Evolutionary conservation across 2,113 vertebrate genomes (phyloP).

Genomic region (Hemiscyllium ocellatum): DNA sequence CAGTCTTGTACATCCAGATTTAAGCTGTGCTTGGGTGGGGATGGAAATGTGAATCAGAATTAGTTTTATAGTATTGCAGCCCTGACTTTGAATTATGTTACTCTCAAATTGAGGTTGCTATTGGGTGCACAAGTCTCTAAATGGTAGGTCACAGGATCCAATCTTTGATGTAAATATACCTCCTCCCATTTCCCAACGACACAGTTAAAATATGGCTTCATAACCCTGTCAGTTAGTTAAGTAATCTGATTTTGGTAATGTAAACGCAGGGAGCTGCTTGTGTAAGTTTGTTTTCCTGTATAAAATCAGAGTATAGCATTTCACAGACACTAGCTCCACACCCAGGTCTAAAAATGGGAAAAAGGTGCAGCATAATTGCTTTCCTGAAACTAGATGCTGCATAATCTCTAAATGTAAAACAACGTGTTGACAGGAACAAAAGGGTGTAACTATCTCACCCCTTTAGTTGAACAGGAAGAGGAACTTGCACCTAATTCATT

Average conservation of each 20-base stretch:
- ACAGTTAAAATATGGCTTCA: background rate
- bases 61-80: background rate
- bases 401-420: background rate
- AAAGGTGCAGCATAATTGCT: background rate
- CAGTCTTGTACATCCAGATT: background rate
- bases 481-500: background rate
- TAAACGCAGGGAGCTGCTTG: background rate
- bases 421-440: background rate
- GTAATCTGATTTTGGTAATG: background rate
- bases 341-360: background rate
- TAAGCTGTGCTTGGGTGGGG: background rate
- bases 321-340: background rate
- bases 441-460: background rate
- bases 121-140: background rate
- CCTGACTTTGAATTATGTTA: background rate
- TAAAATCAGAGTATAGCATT: background rate
- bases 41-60: constrained; percentile 7
- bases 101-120: background rate
- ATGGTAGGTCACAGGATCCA: background rate
- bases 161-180: background rate
- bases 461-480: background rate
- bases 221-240: background rate
- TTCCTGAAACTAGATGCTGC: background rate
- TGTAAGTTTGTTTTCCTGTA: background rate
- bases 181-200: background rate